Evolutionary conservation across 2,888 invertebrate genomes (phyloP), one percentile per base, ranked within the genome.

Genomic region (Conops quadrifasciatus): DNA sequence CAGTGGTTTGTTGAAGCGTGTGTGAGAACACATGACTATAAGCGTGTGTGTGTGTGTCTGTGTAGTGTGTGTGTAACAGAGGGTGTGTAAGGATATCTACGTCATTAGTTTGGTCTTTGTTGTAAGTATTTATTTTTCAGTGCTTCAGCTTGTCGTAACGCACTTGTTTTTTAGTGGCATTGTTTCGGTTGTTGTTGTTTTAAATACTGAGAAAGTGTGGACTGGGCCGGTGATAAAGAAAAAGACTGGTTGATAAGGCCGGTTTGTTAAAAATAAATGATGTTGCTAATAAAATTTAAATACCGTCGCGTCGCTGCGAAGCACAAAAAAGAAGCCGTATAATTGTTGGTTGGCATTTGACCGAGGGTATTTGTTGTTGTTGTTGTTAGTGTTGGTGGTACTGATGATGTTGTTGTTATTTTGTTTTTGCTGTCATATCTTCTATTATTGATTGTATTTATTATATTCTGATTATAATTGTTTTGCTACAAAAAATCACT

Each of bases 231-330:
- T 36, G 36, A 36, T 36, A 36, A 36, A 36, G 9, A 36, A 36
- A 4, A 9, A 36, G 36, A 36, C 5, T 9, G 36, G 9, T 36
- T 36, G 36, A 7, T 7, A 53, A 53, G 53, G 24, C 53, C 36
- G 9, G 9, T 36, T 19, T 53, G 43, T 68, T 47, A 60, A 49
- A 49, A 68, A 60, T 68, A 68, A 68, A 68, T 68, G 59, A 68
- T 68, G 67, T 68, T 68, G 67, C 67, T 60, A 68, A 68, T 67
- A 67, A 67, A 67, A 67, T 67, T 67, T 67, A 68, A 68, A 68
- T 68, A 59, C 36, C 21, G 67, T 60, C 47, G 67, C 26, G n/a
- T 43, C 45, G 5, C 13, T 43, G 45, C 45, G 5, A 43, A 43
- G 9, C 9, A 11, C n/a, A n/a, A 43, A 13, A 43, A 13, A 43